phyloP scores from a whole-genome alignment of 2,113 vertebrate genomes.

The Aleadryas rufinucha region DNA sequence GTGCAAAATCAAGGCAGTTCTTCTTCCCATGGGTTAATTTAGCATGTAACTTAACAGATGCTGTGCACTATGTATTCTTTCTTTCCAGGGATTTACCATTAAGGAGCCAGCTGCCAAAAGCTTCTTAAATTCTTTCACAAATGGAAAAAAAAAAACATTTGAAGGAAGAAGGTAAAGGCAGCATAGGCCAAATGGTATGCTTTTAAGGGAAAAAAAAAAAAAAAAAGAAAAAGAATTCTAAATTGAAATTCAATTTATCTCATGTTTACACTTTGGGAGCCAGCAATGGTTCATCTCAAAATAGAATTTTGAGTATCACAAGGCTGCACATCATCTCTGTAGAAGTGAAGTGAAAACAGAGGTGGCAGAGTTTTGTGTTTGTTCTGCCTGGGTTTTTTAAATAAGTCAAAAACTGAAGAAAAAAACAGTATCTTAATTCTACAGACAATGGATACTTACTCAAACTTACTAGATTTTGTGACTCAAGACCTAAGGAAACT shows the following conservation, averaged over 20 bases:
- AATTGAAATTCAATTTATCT: background rate
- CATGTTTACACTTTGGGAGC: background rate
- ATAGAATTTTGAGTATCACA: background rate
- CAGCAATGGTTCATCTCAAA: background rate
- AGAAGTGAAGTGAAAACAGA: background rate
- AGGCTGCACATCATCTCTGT: background rate
- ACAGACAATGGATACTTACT: background rate
- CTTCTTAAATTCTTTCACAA: background rate
- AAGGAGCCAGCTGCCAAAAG: background rate
- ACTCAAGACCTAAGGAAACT: background rate
- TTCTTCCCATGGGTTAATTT: background rate
- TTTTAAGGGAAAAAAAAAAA: background rate
- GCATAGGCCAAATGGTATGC: background rate
- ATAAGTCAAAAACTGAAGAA: background rate
- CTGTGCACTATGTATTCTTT: background rate
- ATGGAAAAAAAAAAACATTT: background rate
- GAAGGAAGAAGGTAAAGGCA: background rate
- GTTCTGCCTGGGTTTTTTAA: background rate
- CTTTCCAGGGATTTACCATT: background rate
- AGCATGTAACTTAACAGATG: background rate
- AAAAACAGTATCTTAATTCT: background rate
- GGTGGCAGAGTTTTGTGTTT: background rate
- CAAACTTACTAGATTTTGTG: background rate
- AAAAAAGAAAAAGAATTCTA: background rate
- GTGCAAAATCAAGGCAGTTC: background rate